phyloP scores from a whole-genome alignment of 2,113 vertebrate species.

The Rhinoptilus africanus region DNA sequence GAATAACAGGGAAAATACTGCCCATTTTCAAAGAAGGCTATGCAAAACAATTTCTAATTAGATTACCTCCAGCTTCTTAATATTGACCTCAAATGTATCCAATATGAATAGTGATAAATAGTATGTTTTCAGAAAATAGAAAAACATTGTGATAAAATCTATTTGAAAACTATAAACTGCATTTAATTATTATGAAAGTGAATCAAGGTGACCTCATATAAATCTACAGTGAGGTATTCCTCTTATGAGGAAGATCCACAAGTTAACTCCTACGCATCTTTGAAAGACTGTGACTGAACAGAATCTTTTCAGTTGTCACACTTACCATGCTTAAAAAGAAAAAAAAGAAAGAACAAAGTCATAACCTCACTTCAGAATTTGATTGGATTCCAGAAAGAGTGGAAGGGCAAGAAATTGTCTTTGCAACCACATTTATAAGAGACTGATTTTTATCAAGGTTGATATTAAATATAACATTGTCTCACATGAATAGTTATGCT shows the following conservation, averaged over 20 bases:
- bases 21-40: background rate
- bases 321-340: background rate
- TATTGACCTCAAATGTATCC: background rate
- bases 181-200: background rate
- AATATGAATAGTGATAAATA: background rate
- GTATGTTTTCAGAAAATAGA: background rate
- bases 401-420: background rate
- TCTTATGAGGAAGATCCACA: background rate
- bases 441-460: background rate
- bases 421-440: background rate
- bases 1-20: background rate
- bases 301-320: background rate
- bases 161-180: background rate
- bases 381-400: background rate
- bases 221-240: background rate
- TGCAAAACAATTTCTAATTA: background rate
- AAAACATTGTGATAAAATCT: background rate
- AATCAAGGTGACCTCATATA: background rate
- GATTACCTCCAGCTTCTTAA: background rate
- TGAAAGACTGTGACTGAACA: background rate
- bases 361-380: background rate
- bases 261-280: accelerated
- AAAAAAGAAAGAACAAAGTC: background rate
- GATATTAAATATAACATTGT: background rate
- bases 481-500: background rate